Base-by-base conservation (phyloP, 2,888 invertebrate genomes). In the Dolomedes plantarius region DNA sequence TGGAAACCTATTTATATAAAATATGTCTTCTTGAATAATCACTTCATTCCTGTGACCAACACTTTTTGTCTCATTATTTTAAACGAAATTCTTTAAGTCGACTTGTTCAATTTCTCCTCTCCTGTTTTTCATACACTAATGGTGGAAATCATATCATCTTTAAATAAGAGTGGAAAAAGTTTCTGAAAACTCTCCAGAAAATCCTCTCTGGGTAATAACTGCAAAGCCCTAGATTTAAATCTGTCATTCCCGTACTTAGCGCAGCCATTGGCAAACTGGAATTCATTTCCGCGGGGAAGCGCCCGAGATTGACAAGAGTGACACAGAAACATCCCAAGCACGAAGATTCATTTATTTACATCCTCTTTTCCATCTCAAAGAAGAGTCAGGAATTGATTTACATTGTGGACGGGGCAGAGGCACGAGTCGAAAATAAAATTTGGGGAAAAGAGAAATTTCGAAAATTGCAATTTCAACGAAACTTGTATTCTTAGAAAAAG, bases 331-430 rank as follows among this genome's bases (percentile, higher is more conserved):
- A 32, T 64, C 50, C 77, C 39, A n/a, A 77, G 36, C 31, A 50
- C 39, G 28, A 79, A 46, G 79, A 72, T 64, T 79, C 72, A 72
- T 72, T 72, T 72, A 79, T 79, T 62, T 79, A 28, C 23, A 56
- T 72, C 79, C 68, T 65, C 46, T 79, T 79, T 72, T 16, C 46
- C 64, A 41, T 29, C 75, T 29, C 29, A 9, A 39, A 41, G 62
- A 81, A 46, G 50, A 64, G 27, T 56, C 31, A 16, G 64, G 41
- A 32, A 75, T 82, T 29, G 75, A 69, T 71, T 72, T 79, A 71
- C 82, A 68, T 74, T 82, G 50, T 74, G 50, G n/a, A n/a, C n/a
- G n/a, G n/a, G n/a, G n/a, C n/a, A n/a, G 56, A 46, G 73, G 41
- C 74, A 75, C 46, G 7, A 7, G 16, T 46, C 13, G 16, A 46